Evolutionary conservation across 2,113 vertebrate genomes (phyloP).

Genomic region (Chitala chitala): DNA sequence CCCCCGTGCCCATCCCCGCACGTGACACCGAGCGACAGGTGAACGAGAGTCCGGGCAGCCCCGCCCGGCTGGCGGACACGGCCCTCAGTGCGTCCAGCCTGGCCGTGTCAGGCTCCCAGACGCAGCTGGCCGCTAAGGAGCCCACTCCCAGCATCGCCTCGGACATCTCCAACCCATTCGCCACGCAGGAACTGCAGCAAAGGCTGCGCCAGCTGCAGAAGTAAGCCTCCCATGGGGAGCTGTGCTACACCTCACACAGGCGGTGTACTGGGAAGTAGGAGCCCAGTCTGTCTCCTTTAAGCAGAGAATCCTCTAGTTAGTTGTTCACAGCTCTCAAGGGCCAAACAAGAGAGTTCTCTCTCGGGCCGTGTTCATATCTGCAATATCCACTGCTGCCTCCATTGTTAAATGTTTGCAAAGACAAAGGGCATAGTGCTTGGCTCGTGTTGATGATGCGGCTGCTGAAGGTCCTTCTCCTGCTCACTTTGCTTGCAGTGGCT

Average conservation of each 20-base stretch:
- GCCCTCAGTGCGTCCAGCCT: conserved; percentile 74
- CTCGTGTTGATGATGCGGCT: background rate
- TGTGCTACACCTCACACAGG: no score
- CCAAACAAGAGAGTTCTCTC: no score
- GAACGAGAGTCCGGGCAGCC: conserved; percentile 34
- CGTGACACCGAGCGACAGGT: conserved; percentile 33
- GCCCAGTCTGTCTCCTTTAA: no score
- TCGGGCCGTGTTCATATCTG: no score
- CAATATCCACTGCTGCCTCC: no score
- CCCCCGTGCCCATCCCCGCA: conserved; percentile 40
- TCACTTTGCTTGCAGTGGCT: conserved; percentile 70
- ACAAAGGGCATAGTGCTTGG: background rate
- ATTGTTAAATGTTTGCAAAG: no score
- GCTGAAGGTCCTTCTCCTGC: background rate
- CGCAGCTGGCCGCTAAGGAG: conserved; percentile 73
- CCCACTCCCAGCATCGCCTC: conserved; percentile 94
- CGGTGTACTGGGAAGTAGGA: no score
- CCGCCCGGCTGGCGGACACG: conserved; percentile 47
- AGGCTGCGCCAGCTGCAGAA: conserved; percentile 83
- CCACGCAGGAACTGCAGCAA: conserved; percentile 86
- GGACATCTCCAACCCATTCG: conserved; percentile 83
- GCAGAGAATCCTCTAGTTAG: no score
- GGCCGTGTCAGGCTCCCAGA: conserved; percentile 69
- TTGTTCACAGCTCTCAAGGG: no score
- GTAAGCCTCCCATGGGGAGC: conserved; percentile 62